phyloP scores from a whole-genome alignment of 1,140 invertebrate genomes.

The Bombus confusus region DNA sequence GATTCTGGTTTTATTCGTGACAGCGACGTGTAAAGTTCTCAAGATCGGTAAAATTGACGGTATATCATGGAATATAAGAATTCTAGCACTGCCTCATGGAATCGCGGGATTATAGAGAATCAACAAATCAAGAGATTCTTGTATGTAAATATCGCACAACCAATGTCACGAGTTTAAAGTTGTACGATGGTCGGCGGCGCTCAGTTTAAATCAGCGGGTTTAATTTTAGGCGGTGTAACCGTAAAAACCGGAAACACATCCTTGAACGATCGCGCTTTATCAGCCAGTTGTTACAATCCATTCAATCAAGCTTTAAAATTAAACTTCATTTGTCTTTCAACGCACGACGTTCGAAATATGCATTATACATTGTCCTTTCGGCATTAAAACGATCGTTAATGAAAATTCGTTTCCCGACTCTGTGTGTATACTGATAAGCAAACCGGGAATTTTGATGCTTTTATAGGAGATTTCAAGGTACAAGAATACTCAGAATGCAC shows the following conservation, averaged over 20 bases:
- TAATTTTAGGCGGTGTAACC: conserved; percentile 7
- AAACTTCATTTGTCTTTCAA: background rate
- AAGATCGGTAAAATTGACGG: background rate
- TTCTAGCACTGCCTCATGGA: background rate
- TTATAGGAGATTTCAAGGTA: too few species aligned
- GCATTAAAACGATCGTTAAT: too few species aligned
- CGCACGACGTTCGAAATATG: conserved; percentile 14
- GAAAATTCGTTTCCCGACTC: too few species aligned
- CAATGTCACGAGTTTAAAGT: background rate
- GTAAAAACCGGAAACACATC: conserved; percentile 45
- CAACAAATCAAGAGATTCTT: background rate
- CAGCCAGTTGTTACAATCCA: conserved; percentile 8
- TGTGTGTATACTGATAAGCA: too few species aligned
- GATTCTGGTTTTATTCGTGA: background rate
- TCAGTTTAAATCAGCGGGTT: background rate
- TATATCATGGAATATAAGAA: background rate
- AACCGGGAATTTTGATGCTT: too few species aligned
- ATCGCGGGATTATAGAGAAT: background rate
- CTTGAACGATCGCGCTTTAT: conserved; percentile 44
- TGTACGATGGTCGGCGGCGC: background rate
- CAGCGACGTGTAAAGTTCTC: background rate
- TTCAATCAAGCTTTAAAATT: conserved; percentile 23
- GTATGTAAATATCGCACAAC: background rate
- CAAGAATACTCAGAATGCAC: too few species aligned
- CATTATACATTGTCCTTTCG: too few species aligned